These are phyloP conservation scores for Papilio polytes DNA, from an alignment of 1,140 invertebrate species.

Conservation along the genomic window DNA sequence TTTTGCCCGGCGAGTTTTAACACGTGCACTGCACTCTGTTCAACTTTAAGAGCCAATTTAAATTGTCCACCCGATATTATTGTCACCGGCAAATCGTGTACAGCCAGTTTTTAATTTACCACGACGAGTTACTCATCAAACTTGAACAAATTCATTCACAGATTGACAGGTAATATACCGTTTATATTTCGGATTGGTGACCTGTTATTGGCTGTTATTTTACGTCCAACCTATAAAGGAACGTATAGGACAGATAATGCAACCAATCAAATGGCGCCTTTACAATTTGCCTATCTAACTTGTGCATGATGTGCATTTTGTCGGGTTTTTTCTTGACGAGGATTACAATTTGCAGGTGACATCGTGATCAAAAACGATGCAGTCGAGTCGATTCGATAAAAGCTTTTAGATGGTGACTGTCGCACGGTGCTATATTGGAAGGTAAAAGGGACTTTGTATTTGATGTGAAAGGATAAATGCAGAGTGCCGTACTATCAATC, in stretches of 20 bases:
- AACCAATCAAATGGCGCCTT: neutral
- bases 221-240: neutral
- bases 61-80: neutral
- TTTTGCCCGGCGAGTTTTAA: neutral
- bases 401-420: neutral
- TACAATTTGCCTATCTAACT: neutral
- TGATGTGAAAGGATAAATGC: neutral
- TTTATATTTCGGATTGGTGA: neutral
- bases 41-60: neutral
- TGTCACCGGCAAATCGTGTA: slow-evolving; percentile 1
- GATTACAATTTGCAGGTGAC: neutral
- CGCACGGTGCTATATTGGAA: neutral
- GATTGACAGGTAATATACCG: neutral
- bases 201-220: neutral
- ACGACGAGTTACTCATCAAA: neutral
- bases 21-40: neutral
- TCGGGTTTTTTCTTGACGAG: neutral
- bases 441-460: neutral
- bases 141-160: neutral
- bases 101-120: neutral
- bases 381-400: neutral
- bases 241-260: neutral
- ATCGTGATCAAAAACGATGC: neutral
- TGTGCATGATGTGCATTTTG: neutral
- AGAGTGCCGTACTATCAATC: neutral